Conservation (phyloP, 2,797 vertebrate species). For the Tamandua tetradactyla region DNA sequence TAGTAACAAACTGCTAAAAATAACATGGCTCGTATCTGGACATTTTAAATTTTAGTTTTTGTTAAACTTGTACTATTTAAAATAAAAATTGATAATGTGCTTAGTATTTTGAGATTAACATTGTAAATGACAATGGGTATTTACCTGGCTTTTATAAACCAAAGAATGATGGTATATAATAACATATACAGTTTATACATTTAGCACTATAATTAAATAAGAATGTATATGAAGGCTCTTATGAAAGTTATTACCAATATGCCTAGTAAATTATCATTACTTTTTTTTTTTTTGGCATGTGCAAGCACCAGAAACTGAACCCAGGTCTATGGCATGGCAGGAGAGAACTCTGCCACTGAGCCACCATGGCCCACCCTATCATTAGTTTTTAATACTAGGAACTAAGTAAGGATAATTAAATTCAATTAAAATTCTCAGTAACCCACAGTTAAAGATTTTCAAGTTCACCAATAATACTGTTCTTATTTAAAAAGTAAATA, state of each 20-base stretch:
- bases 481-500: constrained; percentile 9
- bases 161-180: background rate
- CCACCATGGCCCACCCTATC: too few relatives aligned
- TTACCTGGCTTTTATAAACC: constrained; percentile 44
- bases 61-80: constrained; percentile 25
- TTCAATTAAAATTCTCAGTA: constrained; percentile 20
- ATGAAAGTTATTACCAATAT: constrained; percentile 23
- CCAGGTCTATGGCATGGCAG: too few relatives aligned
- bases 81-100: background rate
- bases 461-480: constrained; percentile 17
- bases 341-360: too few relatives aligned
- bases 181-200: background rate
- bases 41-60: constrained; percentile 30
- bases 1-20: constrained; percentile 21
- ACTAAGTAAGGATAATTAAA: constrained; percentile 48
- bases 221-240: background rate
- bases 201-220: constrained; percentile 30
- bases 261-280: background rate
- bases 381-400: constrained; percentile 55
- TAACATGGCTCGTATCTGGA: background rate
- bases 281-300: too few relatives aligned
- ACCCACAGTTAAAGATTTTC: constrained; percentile 23
- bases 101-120: constrained; percentile 31
- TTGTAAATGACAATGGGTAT: background rate
- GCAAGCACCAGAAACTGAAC: too few relatives aligned